Conservation (phyloP, 2,113 vertebrate species). For the Hepsetus odoe region DNA sequence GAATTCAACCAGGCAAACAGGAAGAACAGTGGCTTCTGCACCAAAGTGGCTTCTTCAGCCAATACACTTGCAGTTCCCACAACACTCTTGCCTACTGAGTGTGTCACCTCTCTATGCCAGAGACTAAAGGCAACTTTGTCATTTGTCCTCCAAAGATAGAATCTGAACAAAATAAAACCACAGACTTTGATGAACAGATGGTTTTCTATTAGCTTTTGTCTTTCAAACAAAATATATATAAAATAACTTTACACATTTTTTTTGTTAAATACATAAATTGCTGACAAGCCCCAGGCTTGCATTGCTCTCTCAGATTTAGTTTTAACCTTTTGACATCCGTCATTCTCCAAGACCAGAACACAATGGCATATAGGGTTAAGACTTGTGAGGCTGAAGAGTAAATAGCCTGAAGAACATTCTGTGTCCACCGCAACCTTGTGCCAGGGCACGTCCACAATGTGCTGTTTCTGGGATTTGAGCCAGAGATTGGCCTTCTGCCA, state of each 20-base stretch:
- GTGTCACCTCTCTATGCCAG: background rate
- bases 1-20: background rate
- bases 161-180: conserved; percentile 17
- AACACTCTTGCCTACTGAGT: conserved; percentile 19
- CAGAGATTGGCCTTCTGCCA: conserved; percentile 39
- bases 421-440: conserved; percentile 36
- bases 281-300: background rate
- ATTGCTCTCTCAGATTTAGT: background rate
- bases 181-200: conserved; percentile 1
- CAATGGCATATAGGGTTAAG: conserved; percentile 18
- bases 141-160: conserved; percentile 24
- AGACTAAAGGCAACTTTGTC: conserved; percentile 3
- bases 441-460: conserved; percentile 36
- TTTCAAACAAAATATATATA: background rate
- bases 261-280: background rate
- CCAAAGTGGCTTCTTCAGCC: too few species aligned
- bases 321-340: conserved; percentile 22
- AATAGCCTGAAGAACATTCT: conserved; percentile 26
- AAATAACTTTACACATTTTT: background rate
- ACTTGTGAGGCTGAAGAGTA: conserved; percentile 31
- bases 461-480: conserved; percentile 26
- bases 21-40: background rate
- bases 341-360: background rate
- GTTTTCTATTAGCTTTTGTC: background rate
- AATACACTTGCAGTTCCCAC: conserved; percentile 2